Evolutionary conservation across 2,888 invertebrate genomes (phyloP), one percentile per base, ranked within the genome.

Genomic region (Luffia ferchaultella): DNA sequence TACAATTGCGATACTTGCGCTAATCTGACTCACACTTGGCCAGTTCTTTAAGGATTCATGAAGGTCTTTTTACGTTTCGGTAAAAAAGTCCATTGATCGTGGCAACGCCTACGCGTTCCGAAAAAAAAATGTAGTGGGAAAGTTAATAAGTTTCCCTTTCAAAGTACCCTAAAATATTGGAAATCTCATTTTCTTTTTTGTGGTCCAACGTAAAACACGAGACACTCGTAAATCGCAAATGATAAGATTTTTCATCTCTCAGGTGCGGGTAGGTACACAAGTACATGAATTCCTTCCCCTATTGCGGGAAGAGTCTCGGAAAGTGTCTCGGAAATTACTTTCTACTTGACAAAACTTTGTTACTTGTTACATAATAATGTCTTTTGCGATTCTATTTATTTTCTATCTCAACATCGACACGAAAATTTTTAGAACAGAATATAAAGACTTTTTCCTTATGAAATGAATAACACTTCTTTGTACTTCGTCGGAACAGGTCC

Each of bases 261-360:
- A 49, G 42, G 19, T 48, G 48, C 2, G n/a, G 18, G 42, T 43
- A 42, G 20, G 17, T 42, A 43, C 43, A 20, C 43, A 12, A 12
- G 57, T 55, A 60, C 62, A 65, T 67, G 68, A 68, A 70, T 61
- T 64, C 63, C 50, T 55, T 58, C 46, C 60, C 67, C 67, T 73
- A 71, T 66, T 66, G 64, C 63, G 47, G 48, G 46, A 57, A 54
- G 49, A 62, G 30, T 30, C 30, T 30, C n/a, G n/a, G n/a, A n/a
- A n/a, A 48, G 61, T 60, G 62, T 61, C 62, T 58, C 62, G 58
- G 59, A 62, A 62, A 67, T 63, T 62, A 67, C 66, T 67, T 65
- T 64, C 64, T 61, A 65, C 58, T 63, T 66, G 67, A 70, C 68
- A 69, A 68, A 70, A 67, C 63, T 68, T 71, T 63, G 64, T 59